Conservation (phyloP, 2,888 invertebrate genomes). For the Salpingus planirostris region DNA sequence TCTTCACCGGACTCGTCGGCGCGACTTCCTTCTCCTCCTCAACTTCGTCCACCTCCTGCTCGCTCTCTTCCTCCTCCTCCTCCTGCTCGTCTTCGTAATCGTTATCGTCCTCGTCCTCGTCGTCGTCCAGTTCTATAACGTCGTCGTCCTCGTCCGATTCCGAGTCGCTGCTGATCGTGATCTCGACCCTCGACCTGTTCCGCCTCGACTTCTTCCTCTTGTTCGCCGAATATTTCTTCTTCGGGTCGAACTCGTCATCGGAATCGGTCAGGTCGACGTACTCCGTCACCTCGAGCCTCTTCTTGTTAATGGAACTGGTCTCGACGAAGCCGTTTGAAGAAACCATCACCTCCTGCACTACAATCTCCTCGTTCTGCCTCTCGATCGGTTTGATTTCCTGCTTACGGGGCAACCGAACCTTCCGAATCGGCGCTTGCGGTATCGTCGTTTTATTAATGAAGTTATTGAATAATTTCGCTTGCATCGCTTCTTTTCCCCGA, state of each 20-base stretch:
- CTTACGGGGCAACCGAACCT: conserved; percentile 36
- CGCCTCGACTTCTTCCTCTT: conserved; percentile 8
- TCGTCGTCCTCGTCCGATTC: conserved; percentile 16
- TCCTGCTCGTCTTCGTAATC: background rate
- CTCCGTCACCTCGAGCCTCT: conserved; percentile 21
- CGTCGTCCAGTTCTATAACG: conserved; percentile 25
- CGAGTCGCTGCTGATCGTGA: conserved; percentile 19
- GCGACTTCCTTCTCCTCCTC: background rate
- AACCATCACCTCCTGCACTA: conserved; percentile 37
- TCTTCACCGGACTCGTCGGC: conserved; percentile 8
- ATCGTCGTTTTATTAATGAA: conserved; percentile 36
- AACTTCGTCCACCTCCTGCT: background rate
- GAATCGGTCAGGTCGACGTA: conserved; percentile 35
- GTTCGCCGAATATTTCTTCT: conserved; percentile 13
- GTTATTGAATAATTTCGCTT: conserved; percentile 32
- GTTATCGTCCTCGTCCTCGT: conserved; percentile 18
- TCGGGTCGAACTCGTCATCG: conserved; percentile 32
- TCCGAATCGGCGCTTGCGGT: conserved; percentile 34
- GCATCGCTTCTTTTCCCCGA: conserved; percentile 31
- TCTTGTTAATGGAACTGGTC: conserved; percentile 3
- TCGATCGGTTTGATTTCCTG: conserved; percentile 39
- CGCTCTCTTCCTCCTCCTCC: background rate
- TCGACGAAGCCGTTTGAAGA: conserved; percentile 35
- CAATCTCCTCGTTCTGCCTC: conserved; percentile 36
- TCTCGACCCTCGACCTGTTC: conserved; percentile 4